Evolutionary conservation across 1,140 invertebrate genomes (phyloP), one percentile per base, ranked within the genome.

Genomic region (Orius insidiosus): DNA sequence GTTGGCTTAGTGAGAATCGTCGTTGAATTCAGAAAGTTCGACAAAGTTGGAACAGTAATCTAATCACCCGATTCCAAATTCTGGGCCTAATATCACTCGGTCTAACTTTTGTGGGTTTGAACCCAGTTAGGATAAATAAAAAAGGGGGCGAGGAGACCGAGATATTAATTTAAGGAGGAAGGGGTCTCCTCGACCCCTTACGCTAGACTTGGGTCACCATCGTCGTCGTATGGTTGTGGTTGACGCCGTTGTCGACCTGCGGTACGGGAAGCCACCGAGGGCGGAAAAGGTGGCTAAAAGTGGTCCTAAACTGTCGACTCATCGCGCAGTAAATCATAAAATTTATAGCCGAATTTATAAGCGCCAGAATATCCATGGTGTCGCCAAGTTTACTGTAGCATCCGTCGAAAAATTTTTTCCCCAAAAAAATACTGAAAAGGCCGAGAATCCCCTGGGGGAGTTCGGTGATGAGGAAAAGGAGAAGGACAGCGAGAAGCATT

Each of bases 291-390:
- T 78, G 61, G 16, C 70, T 72, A 56, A 94, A 96, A 3, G 89
- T 94, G 49, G 71, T 76, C 9, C 94, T 70, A 63, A 98, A 98
- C 67, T 97, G 92, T 37, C 85, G 74, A 54, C 85, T 92, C 94
- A 98, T 98, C 48, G 85, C 79, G 65, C 93, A 98, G 66, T 98
- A 98, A 14, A 98, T 74, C 50, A 98, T 84, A 66, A 98, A 98
- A 65, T 97, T 98, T 58, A 98, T 85, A 18, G 88, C 86, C 42
- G 87, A 93, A 63, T 96, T 97, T 55, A 96, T 77, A 43, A 98
- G 72, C 9, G 93, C 92, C 58, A 98, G 67, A 42, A 94, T 76
- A 63, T 98, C 94, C 78, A 95, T 88, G 45, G 96, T 66, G 51
- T 67, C 64, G 8, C 78, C 78, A 40, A 80, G 61, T 53, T 71